These are phyloP conservation scores for Cactoblastis cactorum DNA, from an alignment of 2,888 invertebrate species.

Conservation along the genomic window DNA sequence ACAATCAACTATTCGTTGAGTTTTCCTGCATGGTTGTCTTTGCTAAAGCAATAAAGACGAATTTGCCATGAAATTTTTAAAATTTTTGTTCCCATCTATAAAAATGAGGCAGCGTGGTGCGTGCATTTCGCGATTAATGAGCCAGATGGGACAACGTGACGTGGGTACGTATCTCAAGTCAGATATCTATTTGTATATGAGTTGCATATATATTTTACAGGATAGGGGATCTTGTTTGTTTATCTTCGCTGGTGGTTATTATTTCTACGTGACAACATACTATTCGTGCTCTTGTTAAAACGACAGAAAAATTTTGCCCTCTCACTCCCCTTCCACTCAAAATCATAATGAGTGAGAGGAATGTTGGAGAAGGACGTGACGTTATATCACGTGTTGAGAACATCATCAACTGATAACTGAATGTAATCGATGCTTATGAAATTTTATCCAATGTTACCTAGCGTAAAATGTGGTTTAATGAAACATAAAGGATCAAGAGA, in stretches of 20 bases:
- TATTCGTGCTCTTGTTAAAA: too few relatives aligned
- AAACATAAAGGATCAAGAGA: too few relatives aligned
- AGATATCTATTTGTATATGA: neutral
- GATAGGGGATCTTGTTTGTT: too few relatives aligned
- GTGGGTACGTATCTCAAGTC: neutral
- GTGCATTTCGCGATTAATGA: neutral
- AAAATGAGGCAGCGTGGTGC: neutral
- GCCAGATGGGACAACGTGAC: neutral
- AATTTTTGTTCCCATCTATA: too few relatives aligned
- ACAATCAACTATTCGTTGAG: too few relatives aligned
- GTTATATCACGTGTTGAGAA: neutral
- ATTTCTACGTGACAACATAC: neutral
- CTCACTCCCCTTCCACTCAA: neutral
- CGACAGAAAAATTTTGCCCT: neutral
- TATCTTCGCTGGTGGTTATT: neutral
- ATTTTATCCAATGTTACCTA: too few relatives aligned
- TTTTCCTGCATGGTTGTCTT: too few relatives aligned
- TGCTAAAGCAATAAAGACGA: too few relatives aligned
- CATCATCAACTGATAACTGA: neutral
- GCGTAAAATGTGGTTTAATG: too few relatives aligned
- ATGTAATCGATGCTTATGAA: neutral
- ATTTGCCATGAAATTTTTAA: too few relatives aligned
- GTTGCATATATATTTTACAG: too few relatives aligned
- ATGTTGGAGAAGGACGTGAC: neutral
- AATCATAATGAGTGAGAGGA: conserved; percentile 1